A percentile compares a stretch with the other conserved stretches of the same genome.
phyloP scores from a whole-genome alignment of 53 echinoderm and acorn worm species.

The Actinopyga echinites region DNA sequence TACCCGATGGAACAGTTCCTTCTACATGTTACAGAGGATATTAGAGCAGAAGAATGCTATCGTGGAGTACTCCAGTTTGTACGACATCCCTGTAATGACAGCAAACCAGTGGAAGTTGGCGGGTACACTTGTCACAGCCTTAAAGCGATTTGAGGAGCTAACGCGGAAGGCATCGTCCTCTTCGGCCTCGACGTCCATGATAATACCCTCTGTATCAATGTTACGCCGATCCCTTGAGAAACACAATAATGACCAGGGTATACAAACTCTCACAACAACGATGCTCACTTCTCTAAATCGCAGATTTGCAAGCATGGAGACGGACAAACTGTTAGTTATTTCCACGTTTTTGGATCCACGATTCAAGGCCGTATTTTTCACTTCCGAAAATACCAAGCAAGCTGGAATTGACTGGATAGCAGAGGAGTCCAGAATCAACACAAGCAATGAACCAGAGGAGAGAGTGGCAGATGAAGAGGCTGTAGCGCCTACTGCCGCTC shows the following conservation, averaged over 20 bases:
- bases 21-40: constrained; percentile 17
- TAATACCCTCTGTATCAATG: constrained; percentile 32
- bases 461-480: not conserved
- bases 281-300: constrained; percentile 1
- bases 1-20: constrained; percentile 37
- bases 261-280: not conserved
- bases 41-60: not conserved
- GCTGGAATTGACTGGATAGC: not conserved
- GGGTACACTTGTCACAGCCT: not conserved
- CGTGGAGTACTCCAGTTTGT: constrained; percentile 37
- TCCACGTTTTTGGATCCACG: constrained; percentile 11
- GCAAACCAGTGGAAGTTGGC: constrained; percentile 46
- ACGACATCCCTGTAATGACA: constrained; percentile 40
- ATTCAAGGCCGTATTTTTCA: constrained; percentile 1
- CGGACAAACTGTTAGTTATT: not conserved
- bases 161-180: constrained; percentile 15
- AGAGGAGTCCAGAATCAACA: not conserved
- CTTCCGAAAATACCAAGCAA: not conserved
- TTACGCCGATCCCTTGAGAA: not conserved
- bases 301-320: not conserved
- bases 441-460: not conserved
- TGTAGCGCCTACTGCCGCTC: not conserved
- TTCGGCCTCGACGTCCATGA: not conserved
- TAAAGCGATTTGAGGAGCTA: constrained; percentile 38
- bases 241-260: not conserved